Evolutionary conservation across 2,888 invertebrate species (phyloP).

Genomic region (Conistra vaccinii): DNA sequence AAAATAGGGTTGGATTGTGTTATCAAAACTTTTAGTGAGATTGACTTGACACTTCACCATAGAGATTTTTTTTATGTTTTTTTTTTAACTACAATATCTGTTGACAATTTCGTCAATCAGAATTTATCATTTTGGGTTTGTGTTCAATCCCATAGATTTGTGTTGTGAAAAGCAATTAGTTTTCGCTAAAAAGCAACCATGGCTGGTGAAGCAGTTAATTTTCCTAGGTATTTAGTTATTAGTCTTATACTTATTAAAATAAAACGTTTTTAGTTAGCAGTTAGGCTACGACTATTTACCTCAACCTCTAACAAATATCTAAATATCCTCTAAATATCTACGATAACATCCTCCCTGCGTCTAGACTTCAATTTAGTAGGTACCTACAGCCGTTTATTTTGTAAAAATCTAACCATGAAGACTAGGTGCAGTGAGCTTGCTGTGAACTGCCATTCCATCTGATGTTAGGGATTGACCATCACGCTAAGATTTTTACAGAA

Average conservation of each 20-base stretch:
- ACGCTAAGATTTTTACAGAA: too few relatives aligned
- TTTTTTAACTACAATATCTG: not conserved
- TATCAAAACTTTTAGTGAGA: not conserved
- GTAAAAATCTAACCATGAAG: too few relatives aligned
- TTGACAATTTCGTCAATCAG: not conserved
- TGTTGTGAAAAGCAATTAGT: not conserved
- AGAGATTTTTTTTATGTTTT: not conserved
- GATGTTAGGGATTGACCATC: too few relatives aligned
- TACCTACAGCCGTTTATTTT: too few relatives aligned
- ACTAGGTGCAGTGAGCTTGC: too few relatives aligned
- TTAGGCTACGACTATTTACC: too few relatives aligned
- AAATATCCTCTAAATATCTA: too few relatives aligned
- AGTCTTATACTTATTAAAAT: not conserved
- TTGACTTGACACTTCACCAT: not conserved
- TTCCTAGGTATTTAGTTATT: constrained; percentile 1
- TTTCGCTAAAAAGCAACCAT: constrained; percentile 15
- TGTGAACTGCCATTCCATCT: too few relatives aligned
- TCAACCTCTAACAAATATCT: too few relatives aligned
- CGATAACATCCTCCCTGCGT: not conserved
- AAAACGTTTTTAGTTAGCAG: too few relatives aligned
- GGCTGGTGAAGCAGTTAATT: constrained; percentile 42
- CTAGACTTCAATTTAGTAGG: too few relatives aligned
- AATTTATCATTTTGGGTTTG: not conserved
- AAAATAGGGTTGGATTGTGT: too few relatives aligned
- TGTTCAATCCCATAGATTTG: not conserved